Evolutionary conservation across 2,113 vertebrate genomes (phyloP), one percentile per base, ranked within the genome.

Genomic region (Taurulus bubalis): DNA sequence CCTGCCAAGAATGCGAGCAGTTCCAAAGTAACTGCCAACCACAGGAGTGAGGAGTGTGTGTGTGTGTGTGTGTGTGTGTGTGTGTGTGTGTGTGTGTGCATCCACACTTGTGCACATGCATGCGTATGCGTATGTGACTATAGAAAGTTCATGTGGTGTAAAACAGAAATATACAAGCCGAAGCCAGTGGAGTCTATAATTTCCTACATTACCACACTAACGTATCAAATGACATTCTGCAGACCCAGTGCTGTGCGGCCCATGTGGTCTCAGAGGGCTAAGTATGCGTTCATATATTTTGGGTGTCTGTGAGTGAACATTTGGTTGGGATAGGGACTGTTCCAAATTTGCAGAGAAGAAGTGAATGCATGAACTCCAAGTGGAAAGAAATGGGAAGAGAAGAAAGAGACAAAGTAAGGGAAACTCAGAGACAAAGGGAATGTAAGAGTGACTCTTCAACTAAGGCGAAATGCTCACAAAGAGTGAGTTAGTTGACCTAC

Each of bases 251-350:
- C 87, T 70, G 72, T 1, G 38, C 18, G 14, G 81, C 82, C 79
- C 65, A 51, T 63, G 84, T 55, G 86, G 95, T 95, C 96, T 96
- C 95, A 96, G 95, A 95, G 96, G 94, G 94, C 95, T 47, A 53
- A 78, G 94, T 95, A 94, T 95, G 95, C 95, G 95, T 95, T 95
- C 95, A 94, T 96, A 96, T 95, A 96, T 95, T 96, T 96, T 94
- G 87, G 72, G 96, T 96, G 96, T 96, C 96, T 89, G 88, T 58
- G 77, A 89, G 81, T 47, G 88, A 92, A 77, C 88, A 74, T 89
- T 92, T 85, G 90, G 89, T 86, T 66, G 40, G 56, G 71, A 78
- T 70, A 91, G 91, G 91, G 85, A 45, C 16, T n/a, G 75, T 45
- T 91, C 91, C 93, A 93, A 71, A 89, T 93, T 82, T 84, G 84